Base-by-base conservation (phyloP, 2,797 vertebrate genomes). In the Perodicticus potto region DNA sequence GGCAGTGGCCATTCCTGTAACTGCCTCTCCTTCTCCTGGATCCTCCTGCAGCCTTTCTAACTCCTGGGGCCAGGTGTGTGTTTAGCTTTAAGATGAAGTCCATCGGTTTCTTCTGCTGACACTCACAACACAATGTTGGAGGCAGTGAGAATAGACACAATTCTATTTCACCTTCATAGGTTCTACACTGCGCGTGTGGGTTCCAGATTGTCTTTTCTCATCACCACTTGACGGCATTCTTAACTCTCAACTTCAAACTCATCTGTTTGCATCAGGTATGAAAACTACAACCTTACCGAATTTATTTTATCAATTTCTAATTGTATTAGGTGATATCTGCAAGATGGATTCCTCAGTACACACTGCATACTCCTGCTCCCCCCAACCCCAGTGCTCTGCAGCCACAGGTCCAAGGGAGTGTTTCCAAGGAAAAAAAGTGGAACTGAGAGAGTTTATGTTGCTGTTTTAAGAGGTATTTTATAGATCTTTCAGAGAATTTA, bases 401-500 rank as follows among this genome's bases (percentile, higher is more conserved):
- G 2, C 25, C 67, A 27, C 13, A 74, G 17, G 69, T 70, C 49
- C 32, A 55, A 27, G 25, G 73, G 43, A 16, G 12, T 37, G 17
- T 61, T 74, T 57, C 53, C 72, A 80, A 40, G 77, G 49, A 3
- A 63, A 84, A 88, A 78, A 59, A 2, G 32, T 76, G 37, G 25
- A 61, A 86, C 14, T 6, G 27, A 76, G 4, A 85, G 14, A 86
- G 29, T 11, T n/a, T 3, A 20, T 32, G 7, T 87, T n/a, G 69
- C 40, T 70, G 14, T 34, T 80, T 93, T 32, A 49, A 89, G 45
- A 88, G 22, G 22, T 34, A 67, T 40, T 45, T 59, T 76, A 83
- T 23, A 84, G 20, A 63, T 63, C 10, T 87, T 27, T 74, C 55
- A 84, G 59, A 84, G 19, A 95, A 95, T 81, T 87, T 53, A 59